Conservation (phyloP, 1,140 invertebrate genomes). For the Latrodectus geometricus region DNA sequence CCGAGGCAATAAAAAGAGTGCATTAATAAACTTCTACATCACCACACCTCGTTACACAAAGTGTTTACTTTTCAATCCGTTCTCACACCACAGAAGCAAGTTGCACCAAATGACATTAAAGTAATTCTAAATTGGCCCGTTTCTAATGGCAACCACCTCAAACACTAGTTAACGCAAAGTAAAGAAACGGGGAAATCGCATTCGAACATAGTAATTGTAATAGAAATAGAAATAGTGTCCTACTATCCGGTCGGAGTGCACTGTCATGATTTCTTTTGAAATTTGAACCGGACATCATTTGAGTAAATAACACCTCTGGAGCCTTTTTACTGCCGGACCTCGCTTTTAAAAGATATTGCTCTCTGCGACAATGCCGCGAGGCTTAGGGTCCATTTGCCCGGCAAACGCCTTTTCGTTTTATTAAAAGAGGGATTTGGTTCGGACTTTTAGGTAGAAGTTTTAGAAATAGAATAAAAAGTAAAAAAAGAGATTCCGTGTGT, state of each 20-base stretch:
- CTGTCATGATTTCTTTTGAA: conserved; percentile 40
- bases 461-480: no score
- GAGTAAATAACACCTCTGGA: conserved; percentile 45
- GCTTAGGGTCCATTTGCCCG: conserved; percentile 45
- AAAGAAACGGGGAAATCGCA: conserved; percentile 17
- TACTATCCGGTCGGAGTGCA: conserved; percentile 11
- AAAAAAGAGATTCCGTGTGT: no score
- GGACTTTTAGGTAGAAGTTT: no score
- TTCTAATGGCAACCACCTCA: conserved; percentile 42
- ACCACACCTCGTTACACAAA: conserved; percentile 39
- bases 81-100: neutral
- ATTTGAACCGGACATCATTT: conserved; percentile 18
- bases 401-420: conserved; percentile 20
- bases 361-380: conserved; percentile 29
- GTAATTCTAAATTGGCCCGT: conserved; percentile 41
- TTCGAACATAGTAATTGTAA: conserved; percentile 21
- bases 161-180: conserved; percentile 49
- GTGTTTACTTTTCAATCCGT: conserved; percentile 51
- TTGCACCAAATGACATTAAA: conserved; percentile 3
- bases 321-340: neutral
- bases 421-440: conserved; percentile 32
- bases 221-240: conserved; percentile 34
- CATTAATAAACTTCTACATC: conserved; percentile 5
- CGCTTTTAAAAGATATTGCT: neutral
- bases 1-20: no score